Evolutionary conservation across 2,113 vertebrate species (phyloP).

Genomic region (Chiloscyllium plagiosum): DNA sequence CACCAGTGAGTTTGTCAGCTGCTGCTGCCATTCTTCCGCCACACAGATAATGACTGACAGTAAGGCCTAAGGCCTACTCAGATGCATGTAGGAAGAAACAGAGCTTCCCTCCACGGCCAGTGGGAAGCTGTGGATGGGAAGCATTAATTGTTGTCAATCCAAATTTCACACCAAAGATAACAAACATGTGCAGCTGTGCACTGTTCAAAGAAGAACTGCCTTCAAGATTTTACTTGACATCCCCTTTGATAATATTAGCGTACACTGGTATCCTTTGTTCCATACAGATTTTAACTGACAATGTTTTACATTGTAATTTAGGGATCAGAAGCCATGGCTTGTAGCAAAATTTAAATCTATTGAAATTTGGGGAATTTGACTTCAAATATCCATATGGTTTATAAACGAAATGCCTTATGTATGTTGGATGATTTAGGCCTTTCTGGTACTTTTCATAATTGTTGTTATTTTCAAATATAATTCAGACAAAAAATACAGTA

Average conservation of each 20-base stretch:
- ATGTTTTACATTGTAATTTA: conserved; percentile 38
- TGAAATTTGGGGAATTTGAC: conserved; percentile 16
- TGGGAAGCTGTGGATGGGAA: conserved; percentile 54
- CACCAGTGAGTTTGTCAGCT: conserved; percentile 49
- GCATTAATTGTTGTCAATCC: conserved; percentile 65
- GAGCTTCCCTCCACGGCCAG: conserved; percentile 48
- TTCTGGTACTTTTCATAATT: background rate
- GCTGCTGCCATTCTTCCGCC: conserved; percentile 44
- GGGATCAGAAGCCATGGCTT: conserved; percentile 33
- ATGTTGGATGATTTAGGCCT: background rate
- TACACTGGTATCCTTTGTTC: conserved; percentile 33
- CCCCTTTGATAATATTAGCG: conserved; percentile 37
- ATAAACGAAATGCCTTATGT: background rate
- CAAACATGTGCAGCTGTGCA: conserved; percentile 49
- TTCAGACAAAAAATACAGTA: background rate
- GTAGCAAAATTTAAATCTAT: conserved; percentile 5
- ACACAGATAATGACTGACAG: conserved; percentile 57
- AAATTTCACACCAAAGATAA: conserved; percentile 75
- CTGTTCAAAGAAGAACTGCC: conserved; percentile 37
- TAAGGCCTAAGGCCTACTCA: conserved; percentile 49
- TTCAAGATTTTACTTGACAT: conserved; percentile 36
- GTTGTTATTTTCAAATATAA: background rate
- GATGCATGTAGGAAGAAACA: conserved; percentile 54
- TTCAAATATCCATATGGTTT: background rate
- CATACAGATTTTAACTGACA: conserved; percentile 36